phyloP scores from a whole-genome alignment of 2,797 vertebrate genomes.

The Sebastes flavidus region DNA sequence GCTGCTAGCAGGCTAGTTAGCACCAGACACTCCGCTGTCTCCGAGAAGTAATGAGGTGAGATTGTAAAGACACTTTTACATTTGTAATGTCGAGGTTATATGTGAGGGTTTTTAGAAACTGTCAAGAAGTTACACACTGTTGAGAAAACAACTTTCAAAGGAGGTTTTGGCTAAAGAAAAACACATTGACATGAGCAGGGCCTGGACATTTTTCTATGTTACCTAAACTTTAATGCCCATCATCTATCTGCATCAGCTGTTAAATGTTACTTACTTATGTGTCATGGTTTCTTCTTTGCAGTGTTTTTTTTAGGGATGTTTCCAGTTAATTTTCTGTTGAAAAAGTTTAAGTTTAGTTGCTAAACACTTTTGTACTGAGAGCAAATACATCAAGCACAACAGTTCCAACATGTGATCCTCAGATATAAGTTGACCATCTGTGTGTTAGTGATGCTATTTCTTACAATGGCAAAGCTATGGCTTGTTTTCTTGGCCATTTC shows the following conservation, averaged over 20 bases:
- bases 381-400: not conserved
- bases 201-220: slow-evolving; percentile 27
- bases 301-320: not conserved
- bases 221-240: not conserved
- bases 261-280: too few species aligned
- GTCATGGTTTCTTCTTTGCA: too few species aligned
- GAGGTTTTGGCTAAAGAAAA: not conserved
- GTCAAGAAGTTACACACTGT: not conserved
- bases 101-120: not conserved
- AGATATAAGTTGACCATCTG: slow-evolving; percentile 37
- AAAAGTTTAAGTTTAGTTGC: not conserved
- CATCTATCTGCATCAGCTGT: too few species aligned
- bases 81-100: not conserved
- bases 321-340: not conserved
- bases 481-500: slow-evolving; percentile 1
- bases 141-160: not conserved
- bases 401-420: slow-evolving; percentile 2
- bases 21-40: slow-evolving; percentile 28
- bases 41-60: slow-evolving; percentile 65
- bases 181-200: slow-evolving; percentile 44
- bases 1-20: slow-evolving; percentile 70
- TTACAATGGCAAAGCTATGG: not conserved
- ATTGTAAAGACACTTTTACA: not conserved
- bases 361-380: not conserved
- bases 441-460: slow-evolving; percentile 14